These are phyloP conservation scores for Phoenicopterus ruber DNA, from an alignment of 2,113 vertebrate species.

Conservation along the genomic window DNA sequence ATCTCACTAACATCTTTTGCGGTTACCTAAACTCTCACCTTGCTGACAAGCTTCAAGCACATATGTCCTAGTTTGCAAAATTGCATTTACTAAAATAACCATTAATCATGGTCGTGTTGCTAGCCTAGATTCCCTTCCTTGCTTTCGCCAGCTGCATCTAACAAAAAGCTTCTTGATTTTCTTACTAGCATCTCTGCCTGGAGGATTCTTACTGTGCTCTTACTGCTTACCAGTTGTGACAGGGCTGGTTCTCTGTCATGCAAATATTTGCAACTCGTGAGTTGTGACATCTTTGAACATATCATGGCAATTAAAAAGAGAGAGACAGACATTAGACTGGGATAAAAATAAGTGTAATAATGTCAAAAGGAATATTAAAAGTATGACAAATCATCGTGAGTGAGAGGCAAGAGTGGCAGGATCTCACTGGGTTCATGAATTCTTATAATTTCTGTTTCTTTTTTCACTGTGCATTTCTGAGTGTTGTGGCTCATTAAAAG, in stretches of 20 bases:
- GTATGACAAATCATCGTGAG: background rate
- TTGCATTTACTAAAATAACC: background rate
- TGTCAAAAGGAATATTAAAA: background rate
- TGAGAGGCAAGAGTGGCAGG: background rate
- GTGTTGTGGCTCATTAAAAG: background rate
- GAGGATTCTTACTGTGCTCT: background rate
- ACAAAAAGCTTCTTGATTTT: background rate
- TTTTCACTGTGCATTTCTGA: background rate
- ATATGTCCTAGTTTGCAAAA: background rate
- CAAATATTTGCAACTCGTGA: background rate
- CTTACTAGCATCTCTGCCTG: background rate
- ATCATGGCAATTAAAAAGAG: background rate
- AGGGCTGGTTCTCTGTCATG: background rate
- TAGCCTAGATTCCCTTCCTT: background rate
- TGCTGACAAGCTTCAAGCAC: background rate
- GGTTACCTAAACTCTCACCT: background rate
- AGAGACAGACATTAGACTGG: background rate
- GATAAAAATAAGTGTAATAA: background rate
- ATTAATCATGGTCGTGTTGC: background rate
- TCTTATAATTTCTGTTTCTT: background rate
- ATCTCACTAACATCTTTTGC: background rate
- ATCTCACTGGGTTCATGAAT: background rate
- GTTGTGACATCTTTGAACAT: background rate
- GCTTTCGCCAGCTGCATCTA: background rate
- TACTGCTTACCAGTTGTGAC: background rate